phyloP scores from a whole-genome alignment of 1,140 invertebrate species.

The Paraescarpia echinospica region DNA sequence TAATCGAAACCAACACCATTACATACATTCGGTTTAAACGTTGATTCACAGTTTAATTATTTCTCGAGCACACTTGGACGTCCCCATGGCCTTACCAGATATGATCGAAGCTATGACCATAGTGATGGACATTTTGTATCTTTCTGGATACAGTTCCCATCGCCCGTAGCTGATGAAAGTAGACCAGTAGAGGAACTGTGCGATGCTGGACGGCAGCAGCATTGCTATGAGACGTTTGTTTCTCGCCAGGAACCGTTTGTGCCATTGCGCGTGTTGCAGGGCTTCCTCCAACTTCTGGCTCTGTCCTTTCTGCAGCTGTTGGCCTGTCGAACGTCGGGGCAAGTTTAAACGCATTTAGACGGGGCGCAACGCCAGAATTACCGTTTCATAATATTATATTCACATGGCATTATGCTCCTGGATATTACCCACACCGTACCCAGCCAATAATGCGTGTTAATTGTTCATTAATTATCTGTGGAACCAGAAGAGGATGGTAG shows the following conservation, averaged over 20 bases:
- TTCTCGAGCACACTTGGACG: background rate
- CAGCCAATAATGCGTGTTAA: background rate
- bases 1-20: background rate
- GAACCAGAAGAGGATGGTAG: background rate
- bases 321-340: background rate
- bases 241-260: background rate
- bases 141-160: conserved; percentile 16
- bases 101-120: conserved; percentile 23
- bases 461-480: background rate
- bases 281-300: background rate
- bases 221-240: background rate
- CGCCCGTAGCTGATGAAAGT: conserved; percentile 3
- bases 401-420: too few relatives aligned
- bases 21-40: background rate
- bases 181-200: background rate
- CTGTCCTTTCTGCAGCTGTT: background rate
- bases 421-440: background rate
- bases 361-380: background rate
- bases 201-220: background rate
- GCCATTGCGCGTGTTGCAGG: background rate
- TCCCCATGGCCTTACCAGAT: background rate
- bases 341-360: too few relatives aligned
- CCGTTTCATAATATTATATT: too few relatives aligned
- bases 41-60: background rate
- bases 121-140: conserved; percentile 19